Percentiles rank a stretch among this genome's conserved stretches.
phyloP scores from a whole-genome alignment of 2,888 invertebrate genomes.

The Erebia epiphron region DNA sequence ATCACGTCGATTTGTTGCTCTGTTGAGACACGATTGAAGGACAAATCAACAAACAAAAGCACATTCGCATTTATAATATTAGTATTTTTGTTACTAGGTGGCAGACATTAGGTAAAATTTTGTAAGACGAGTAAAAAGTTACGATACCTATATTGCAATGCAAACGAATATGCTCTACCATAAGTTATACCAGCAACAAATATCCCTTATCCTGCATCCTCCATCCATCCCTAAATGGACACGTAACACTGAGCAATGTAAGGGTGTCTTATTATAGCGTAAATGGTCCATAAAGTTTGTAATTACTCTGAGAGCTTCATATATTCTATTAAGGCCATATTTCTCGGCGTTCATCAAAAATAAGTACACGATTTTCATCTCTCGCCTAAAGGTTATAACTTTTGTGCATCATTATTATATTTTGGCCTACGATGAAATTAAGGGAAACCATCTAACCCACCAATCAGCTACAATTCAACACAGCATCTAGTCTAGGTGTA shows the following conservation, averaged over 20 bases:
- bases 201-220: neutral
- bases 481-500: too few relatives aligned
- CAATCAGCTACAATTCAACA: too few relatives aligned
- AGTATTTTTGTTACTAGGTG: too few relatives aligned
- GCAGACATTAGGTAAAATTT: too few relatives aligned
- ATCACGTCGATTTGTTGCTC: too few relatives aligned
- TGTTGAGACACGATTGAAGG: too few relatives aligned
- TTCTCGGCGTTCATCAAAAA: neutral
- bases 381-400: neutral
- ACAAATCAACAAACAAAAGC: too few relatives aligned
- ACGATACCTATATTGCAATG: too few relatives aligned
- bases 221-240: neutral
- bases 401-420: neutral
- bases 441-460: too few relatives aligned
- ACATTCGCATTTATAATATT: too few relatives aligned
- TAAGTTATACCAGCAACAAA: neutral
- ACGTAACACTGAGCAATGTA: neutral
- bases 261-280: conserved; percentile 18
- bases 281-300: conserved; percentile 31
- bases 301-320: conserved; percentile 32
- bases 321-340: conserved; percentile 20
- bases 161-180: too few relatives aligned
- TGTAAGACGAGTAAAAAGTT: too few relatives aligned
- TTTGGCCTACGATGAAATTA: neutral
- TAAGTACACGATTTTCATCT: neutral